phyloP scores from a whole-genome alignment of 2,113 vertebrate species.

The Tragelaphus scriptus region DNA sequence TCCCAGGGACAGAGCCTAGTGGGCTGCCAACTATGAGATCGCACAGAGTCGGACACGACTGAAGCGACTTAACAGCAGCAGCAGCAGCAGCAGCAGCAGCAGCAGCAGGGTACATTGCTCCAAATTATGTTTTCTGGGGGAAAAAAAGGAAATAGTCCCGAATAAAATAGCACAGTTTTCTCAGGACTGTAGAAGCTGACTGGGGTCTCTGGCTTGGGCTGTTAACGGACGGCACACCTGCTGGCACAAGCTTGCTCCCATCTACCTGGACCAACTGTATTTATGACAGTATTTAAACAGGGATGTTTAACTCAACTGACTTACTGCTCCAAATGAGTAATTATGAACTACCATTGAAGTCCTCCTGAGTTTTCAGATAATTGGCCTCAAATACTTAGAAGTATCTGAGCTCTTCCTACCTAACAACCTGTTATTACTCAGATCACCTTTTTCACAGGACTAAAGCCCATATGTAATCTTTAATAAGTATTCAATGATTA shows the following conservation, averaged over 20 bases:
- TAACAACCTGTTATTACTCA: not conserved
- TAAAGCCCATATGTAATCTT: not conserved
- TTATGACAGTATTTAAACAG: not conserved
- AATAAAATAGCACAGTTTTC: not conserved
- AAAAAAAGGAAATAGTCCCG: not conserved
- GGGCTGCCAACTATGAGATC: too few relatives aligned
- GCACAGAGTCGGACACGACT: too few relatives aligned
- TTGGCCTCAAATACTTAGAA: not conserved
- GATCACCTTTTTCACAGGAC: not conserved
- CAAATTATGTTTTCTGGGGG: not conserved
- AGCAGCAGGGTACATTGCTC: not conserved
- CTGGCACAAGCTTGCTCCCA: not conserved
- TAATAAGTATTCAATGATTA: not conserved
- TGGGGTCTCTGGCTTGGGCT: not conserved
- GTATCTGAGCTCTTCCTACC: not conserved
- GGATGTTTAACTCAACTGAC: not conserved
- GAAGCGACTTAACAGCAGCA: too few relatives aligned
- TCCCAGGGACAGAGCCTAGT: too few relatives aligned
- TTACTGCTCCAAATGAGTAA: constrained; percentile 1
- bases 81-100: too few relatives aligned
- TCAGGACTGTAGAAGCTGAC: not conserved
- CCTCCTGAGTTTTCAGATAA: constrained; percentile 14
- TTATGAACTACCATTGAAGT: constrained; percentile 14
- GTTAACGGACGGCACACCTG: not conserved
- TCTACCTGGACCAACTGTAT: not conserved